Conservation (phyloP, 2,113 vertebrate genomes). For the Poecile atricapillus region DNA sequence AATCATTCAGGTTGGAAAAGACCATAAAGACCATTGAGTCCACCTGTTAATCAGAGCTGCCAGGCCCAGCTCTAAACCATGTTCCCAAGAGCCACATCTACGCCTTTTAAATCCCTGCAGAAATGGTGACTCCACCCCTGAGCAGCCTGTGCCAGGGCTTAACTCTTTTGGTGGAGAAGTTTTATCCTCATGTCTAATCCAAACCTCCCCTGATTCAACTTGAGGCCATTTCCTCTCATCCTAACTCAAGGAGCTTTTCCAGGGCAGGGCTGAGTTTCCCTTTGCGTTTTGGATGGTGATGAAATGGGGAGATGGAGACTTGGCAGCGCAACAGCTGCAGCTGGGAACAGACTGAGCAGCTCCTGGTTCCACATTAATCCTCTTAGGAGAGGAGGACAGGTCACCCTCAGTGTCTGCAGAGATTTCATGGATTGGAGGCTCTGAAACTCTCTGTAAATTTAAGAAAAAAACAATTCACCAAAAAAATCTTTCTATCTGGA, state of each 20-base stretch:
- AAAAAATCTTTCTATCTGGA: background rate
- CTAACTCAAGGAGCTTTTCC: background rate
- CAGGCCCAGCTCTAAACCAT: background rate
- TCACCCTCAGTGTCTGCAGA: background rate
- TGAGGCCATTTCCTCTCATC: background rate
- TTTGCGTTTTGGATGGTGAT: background rate
- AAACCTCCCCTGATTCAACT: background rate
- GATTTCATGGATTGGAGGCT: background rate
- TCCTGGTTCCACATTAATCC: background rate
- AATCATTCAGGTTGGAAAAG: accelerated
- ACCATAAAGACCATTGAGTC: background rate
- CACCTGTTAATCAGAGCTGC: accelerated
- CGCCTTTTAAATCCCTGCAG: background rate
- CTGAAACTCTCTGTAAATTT: background rate
- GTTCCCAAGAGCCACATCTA: background rate
- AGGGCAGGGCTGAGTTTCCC: background rate
- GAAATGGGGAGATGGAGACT: background rate
- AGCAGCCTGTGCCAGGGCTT: background rate
- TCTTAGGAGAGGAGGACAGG: background rate
- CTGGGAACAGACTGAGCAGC: background rate
- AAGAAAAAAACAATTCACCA: background rate
- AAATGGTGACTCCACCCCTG: background rate
- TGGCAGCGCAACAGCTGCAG: background rate
- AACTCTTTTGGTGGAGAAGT: background rate
- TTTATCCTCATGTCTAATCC: background rate